Evolutionary conservation across 1,140 invertebrate species (phyloP).

Genomic region (Tetramorium parvispinum): DNA sequence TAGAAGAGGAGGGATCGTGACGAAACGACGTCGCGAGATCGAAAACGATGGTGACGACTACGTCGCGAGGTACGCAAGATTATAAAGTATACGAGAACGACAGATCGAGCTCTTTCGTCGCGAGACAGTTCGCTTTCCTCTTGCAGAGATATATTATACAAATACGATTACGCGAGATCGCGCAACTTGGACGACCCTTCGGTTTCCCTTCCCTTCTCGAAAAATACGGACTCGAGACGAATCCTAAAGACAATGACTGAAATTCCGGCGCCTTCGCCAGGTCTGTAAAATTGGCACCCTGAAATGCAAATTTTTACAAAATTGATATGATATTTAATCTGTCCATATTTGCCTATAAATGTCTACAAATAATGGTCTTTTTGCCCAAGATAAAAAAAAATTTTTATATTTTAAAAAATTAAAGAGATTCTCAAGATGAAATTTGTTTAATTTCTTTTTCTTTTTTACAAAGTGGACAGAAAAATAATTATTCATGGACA

Average conservation of each 20-base stretch:
- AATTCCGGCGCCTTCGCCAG: slow-evolving; percentile 78
- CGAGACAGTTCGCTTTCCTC: background rate
- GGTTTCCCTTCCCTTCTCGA: slow-evolving; percentile 62
- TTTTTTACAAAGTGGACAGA: too few relatives aligned
- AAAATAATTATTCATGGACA: too few relatives aligned
- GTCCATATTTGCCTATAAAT: too few relatives aligned
- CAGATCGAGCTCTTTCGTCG: slow-evolving; percentile 19
- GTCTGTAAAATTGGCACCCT: too few relatives aligned
- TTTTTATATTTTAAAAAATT: too few relatives aligned
- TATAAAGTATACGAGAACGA: slow-evolving; percentile 15
- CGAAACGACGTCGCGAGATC: slow-evolving; percentile 1
- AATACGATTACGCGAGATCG: slow-evolving; percentile 83
- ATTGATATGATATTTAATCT: too few relatives aligned
- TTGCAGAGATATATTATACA: slow-evolving; percentile 81
- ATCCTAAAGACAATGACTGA: slow-evolving; percentile 82
- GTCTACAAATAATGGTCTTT: too few relatives aligned
- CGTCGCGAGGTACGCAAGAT: slow-evolving; percentile 26
- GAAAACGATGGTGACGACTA: background rate
- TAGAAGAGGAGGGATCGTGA: background rate
- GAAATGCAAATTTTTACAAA: too few relatives aligned
- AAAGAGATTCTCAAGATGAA: too few relatives aligned
- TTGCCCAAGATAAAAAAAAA: too few relatives aligned
- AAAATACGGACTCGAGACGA: slow-evolving; percentile 82
- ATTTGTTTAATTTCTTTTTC: too few relatives aligned
- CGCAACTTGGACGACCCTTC: slow-evolving; percentile 26